These are phyloP conservation scores for Oligia strigilis DNA, from an alignment of 2,888 invertebrate genomes.

Conservation along the genomic window DNA sequence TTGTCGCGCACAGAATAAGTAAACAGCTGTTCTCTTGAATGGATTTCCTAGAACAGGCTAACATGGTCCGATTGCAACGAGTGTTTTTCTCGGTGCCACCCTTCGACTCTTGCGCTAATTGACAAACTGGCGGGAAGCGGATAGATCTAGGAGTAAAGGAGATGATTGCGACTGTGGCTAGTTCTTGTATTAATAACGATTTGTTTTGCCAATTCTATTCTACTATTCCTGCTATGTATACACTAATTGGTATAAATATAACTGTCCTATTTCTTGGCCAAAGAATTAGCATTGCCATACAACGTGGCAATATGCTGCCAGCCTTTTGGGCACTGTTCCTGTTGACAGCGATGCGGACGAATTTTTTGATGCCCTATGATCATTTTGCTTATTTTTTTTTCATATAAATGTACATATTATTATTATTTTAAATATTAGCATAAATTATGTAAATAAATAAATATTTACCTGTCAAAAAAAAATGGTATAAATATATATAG, in stretches of 20 bases:
- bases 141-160: constrained; percentile 27
- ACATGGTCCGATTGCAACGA: constrained; percentile 32
- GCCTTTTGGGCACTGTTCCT: too few species aligned
- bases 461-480: too few species aligned
- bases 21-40: constrained; percentile 46
- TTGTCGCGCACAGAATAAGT: constrained; percentile 32
- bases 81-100: constrained; percentile 45
- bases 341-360: too few species aligned
- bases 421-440: too few species aligned
- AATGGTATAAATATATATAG: background rate
- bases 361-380: too few species aligned
- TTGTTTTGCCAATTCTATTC: constrained; percentile 12
- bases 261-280: too few species aligned
- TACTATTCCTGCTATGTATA: background rate
- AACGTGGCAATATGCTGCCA: too few species aligned
- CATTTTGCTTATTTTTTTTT: too few species aligned
- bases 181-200: constrained; percentile 30
- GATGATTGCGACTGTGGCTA: constrained; percentile 20
- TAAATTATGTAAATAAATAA: too few species aligned
- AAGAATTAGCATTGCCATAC: too few species aligned
- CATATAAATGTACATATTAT: too few species aligned
- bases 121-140: constrained; percentile 34
- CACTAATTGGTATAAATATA: background rate
- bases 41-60: constrained; percentile 44
- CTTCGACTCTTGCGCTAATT: constrained; percentile 36